Base-by-base conservation (phyloP, 2,113 vertebrate species). In the Eublepharis macularius region DNA sequence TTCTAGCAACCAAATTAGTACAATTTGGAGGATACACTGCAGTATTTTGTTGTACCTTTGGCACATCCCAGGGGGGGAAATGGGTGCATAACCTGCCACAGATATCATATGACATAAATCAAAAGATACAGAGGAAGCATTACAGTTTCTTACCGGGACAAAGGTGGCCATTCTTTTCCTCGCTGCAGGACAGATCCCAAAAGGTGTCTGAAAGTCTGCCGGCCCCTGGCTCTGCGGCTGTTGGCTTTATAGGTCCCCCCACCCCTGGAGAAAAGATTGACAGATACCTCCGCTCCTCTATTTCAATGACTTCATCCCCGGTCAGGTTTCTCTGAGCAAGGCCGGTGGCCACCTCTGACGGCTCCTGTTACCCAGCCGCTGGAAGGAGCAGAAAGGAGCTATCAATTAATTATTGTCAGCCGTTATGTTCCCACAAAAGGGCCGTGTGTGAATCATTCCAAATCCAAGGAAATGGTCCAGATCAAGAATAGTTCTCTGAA, bases 361-460 rank as follows among this genome's bases (percentile, higher is more conserved):
- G 68, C 60, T 87, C 86, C 19, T 32, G 3, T 87, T 90, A 85
- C 83, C 13, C 39, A 11, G 14, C 4, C 47, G 36, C 2, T 17
- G 47, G 47, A 60, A 73, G 36, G 24, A 21, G 16, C 45, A 12
- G 68, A 11, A 45, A 21, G 43, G 6, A 4, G 75, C 34, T 32
- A 85, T 90, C 75, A 81, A 83, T 87, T 85, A 81, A 75, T 85
- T 43, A 90, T 82, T 47, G 69, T n/a, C 54, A 36, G 51, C 47
- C 60, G 51, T 82, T 80, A 76, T 82, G 75, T 32, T 69, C 32
- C 36, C 21, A 47, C 10, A 17, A 45, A 34, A 26, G 32, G 29
- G 10, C 34, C 3, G 41, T 8, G 57, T 32, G 12, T 43, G 21
- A 29, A 45, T 29, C 6, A 19, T 36, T 21, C 39, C n/a, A 26